These are phyloP conservation scores for Ceratosolen solmsi DNA, from an alignment of 1,140 invertebrate species.

Conservation along the genomic window DNA sequence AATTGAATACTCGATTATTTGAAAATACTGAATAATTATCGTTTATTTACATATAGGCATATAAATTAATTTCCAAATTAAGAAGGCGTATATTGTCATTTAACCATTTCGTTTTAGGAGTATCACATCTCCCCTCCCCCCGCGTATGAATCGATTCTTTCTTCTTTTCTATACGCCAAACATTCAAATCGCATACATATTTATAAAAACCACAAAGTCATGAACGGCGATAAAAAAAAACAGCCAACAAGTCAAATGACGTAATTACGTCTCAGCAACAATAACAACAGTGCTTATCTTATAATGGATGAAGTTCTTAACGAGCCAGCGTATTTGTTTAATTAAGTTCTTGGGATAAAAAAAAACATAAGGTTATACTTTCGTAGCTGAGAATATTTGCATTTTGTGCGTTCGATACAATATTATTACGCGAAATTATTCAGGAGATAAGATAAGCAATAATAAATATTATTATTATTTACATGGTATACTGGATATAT, in stretches of 20 bases:
- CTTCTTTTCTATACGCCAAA: background rate
- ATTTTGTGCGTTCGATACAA: background rate
- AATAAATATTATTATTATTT: background rate
- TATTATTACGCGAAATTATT: background rate
- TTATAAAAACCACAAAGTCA: constrained; percentile 11
- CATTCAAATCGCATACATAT: background rate
- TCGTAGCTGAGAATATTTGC: background rate
- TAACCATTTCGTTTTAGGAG: background rate
- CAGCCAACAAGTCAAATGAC: background rate
- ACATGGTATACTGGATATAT: background rate
- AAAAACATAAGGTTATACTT: background rate
- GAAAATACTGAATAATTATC: background rate
- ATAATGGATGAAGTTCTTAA: constrained; percentile 13
- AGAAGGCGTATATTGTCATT: background rate
- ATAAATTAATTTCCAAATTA: background rate
- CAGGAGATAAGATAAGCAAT: background rate
- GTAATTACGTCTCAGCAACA: constrained; percentile 15
- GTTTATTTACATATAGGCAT: background rate
- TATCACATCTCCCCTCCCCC: background rate
- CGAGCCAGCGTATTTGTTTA: background rate
- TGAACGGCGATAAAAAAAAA: constrained; percentile 12
- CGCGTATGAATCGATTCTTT: background rate
- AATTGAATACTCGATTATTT: background rate
- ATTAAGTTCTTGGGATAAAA: background rate
- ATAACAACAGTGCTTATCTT: constrained; percentile 13